Base-by-base conservation (phyloP, 2,113 vertebrate species). In the Donacobius atricapilla region DNA sequence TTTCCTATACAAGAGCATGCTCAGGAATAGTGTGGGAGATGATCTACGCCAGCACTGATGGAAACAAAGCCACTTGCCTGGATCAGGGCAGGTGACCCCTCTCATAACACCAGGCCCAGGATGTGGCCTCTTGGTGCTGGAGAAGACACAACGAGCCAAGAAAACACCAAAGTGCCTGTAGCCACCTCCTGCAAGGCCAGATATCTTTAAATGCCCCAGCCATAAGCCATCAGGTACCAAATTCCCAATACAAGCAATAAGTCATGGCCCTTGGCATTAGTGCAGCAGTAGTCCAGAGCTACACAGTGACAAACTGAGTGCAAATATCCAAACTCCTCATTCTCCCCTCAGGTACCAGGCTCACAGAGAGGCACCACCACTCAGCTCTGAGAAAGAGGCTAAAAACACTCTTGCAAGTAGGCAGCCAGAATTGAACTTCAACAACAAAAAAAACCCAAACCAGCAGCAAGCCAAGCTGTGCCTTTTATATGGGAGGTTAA, bases 101-200 rank as follows among this genome's bases (percentile, higher is more conserved):
- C 19, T 42, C 2, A 7, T 6, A 33, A 15, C 8, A 42, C 8
- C 54, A 60, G 27, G 20, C 4, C 51, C 39, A 44, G 30, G 45
- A 54, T 11, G 28, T 7, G 9, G 8, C 14, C 17, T 54, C 22
- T 60, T 16, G 28, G 37, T 11, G 13, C 28, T 37, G 66, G 35
- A 23, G 15, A 24, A 9, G 45, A 21, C 31, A 21, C n/a, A 48
- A 23, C 0, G 1, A 66, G 39, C 23, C 22, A 40, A 5, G 11
- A 54, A 65, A 85, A 42, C 44, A 60, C 24, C 40, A 7, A 7
- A 39, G 24, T 30, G 7, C 30, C 33, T 40, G 6, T 3, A 70
- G 60, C 22, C 42, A 61, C 16, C 42, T 71, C 24, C 31, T 40
- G 5, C 25, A 56, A 33, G 11, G 19, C 37, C 4, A 9, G 2